These are phyloP conservation scores for Achroia grisella DNA, from an alignment of 1,140 invertebrate species.

Conservation along the genomic window DNA sequence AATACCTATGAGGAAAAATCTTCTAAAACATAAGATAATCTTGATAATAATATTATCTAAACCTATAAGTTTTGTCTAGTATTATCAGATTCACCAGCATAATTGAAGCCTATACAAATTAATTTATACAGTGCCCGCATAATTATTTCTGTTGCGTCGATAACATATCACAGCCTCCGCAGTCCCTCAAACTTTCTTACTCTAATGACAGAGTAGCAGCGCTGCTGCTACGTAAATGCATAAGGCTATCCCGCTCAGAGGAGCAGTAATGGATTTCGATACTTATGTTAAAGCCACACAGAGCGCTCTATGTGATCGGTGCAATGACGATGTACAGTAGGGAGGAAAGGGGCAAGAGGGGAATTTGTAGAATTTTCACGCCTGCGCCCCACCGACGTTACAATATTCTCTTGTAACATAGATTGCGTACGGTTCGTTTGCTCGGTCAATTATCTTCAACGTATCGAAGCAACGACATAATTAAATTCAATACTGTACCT, in stretches of 20 bases:
- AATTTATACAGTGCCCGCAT: too few species aligned
- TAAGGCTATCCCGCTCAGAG: conserved; percentile 4
- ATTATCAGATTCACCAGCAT: too few species aligned
- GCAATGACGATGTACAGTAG: conserved; percentile 19
- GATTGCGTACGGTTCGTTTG: conserved; percentile 38
- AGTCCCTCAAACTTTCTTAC: too few species aligned
- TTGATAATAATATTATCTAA: too few species aligned
- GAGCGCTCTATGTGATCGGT: conserved; percentile 12
- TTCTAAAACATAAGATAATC: too few species aligned
- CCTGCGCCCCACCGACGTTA: conserved; percentile 42
- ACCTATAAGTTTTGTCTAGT: too few species aligned
- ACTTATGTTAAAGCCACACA: conserved; percentile 11
- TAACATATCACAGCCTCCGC: conserved; percentile 3
- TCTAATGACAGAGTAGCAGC: not conserved
- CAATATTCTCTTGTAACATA: conserved; percentile 43
- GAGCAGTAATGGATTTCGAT: conserved; percentile 11
- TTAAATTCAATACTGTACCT: too few species aligned
- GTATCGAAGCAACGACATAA: conserved; percentile 25
- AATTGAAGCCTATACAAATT: too few species aligned
- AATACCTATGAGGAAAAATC: too few species aligned
- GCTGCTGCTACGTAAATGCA: conserved; percentile 5
- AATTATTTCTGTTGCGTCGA: conserved; percentile 4
- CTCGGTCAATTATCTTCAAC: conserved; percentile 49
- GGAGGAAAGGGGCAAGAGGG: conserved; percentile 17
- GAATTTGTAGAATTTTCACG: conserved; percentile 25